These are phyloP conservation scores for Danio choprae DNA, from an alignment of 2,797 vertebrate species.

Conservation along the genomic window DNA sequence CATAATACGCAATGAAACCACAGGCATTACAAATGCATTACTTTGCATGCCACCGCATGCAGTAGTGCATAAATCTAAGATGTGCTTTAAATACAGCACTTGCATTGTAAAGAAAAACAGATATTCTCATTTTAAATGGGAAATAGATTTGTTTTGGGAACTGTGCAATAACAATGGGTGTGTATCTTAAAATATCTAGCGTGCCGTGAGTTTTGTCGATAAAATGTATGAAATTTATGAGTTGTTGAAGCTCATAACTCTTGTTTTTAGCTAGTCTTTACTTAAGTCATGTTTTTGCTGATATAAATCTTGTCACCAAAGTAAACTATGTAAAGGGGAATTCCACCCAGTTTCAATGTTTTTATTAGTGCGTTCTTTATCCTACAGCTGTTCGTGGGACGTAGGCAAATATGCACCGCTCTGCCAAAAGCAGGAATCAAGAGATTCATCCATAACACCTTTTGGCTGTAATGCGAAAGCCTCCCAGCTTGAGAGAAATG, in stretches of 20 bases:
- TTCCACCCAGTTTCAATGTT: constrained; percentile 27
- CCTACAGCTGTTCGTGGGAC: constrained; percentile 34
- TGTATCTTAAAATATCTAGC: neutral
- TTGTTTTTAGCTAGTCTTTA: neutral
- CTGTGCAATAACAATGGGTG: neutral
- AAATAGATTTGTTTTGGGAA: constrained; percentile 9
- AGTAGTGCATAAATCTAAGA: neutral
- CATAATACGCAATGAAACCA: neutral
- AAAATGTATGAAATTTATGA: constrained; percentile 1
- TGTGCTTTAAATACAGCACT: neutral
- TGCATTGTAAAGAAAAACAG: neutral
- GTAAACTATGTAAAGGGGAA: constrained; percentile 10
- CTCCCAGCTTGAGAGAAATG: constrained; percentile 51
- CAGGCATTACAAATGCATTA: neutral
- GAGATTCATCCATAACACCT: constrained; percentile 45
- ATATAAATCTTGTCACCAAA: constrained; percentile 31
- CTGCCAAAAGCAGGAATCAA: constrained; percentile 50
- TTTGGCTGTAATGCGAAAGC: constrained; percentile 45
- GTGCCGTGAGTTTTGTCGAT: neutral
- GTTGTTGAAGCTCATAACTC: neutral
- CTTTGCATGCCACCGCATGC: neutral
- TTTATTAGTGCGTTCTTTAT: constrained; percentile 33
- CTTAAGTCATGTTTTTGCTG: constrained; percentile 1
- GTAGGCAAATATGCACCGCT: constrained; percentile 12
- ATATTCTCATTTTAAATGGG: neutral